These are phyloP conservation scores for Grapholita molesta DNA, from an alignment of 1,140 invertebrate genomes.

Conservation along the genomic window DNA sequence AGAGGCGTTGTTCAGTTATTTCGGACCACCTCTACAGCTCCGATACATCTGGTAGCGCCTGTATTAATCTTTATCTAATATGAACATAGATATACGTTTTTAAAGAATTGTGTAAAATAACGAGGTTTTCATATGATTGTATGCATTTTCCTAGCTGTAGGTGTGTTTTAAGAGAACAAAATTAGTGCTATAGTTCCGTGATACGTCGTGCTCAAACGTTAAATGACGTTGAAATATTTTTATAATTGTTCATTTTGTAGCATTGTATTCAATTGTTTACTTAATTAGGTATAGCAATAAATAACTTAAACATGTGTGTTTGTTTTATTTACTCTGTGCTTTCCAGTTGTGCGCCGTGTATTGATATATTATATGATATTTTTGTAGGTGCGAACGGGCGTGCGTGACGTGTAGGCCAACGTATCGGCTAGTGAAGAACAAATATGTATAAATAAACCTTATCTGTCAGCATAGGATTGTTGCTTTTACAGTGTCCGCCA, in stretches of 20 bases:
- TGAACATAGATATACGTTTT: not conserved
- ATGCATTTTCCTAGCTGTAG: slow-evolving; percentile 4
- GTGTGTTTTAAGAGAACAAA: not conserved
- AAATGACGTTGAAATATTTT: slow-evolving; percentile 1
- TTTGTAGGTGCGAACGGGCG: too few species aligned
- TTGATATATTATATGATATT: too few species aligned
- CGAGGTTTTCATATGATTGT: not conserved
- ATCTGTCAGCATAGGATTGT: too few species aligned
- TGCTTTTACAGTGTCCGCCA: too few species aligned
- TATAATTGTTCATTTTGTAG: slow-evolving; percentile 3
- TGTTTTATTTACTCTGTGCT: not conserved
- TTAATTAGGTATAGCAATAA: not conserved
- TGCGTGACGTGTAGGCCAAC: too few species aligned
- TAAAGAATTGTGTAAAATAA: not conserved
- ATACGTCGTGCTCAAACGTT: not conserved
- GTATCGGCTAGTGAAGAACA: too few species aligned
- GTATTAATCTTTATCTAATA: not conserved
- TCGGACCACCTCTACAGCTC: too few species aligned
- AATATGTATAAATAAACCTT: too few species aligned
- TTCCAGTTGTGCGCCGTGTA: too few species aligned
- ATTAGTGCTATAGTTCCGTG: not conserved
- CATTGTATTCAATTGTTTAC: not conserved
- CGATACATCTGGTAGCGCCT: too few species aligned
- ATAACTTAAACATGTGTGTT: not conserved
- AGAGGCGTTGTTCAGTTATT: too few species aligned